Conservation (phyloP, 2,797 vertebrate genomes). For the Momotus momota region DNA sequence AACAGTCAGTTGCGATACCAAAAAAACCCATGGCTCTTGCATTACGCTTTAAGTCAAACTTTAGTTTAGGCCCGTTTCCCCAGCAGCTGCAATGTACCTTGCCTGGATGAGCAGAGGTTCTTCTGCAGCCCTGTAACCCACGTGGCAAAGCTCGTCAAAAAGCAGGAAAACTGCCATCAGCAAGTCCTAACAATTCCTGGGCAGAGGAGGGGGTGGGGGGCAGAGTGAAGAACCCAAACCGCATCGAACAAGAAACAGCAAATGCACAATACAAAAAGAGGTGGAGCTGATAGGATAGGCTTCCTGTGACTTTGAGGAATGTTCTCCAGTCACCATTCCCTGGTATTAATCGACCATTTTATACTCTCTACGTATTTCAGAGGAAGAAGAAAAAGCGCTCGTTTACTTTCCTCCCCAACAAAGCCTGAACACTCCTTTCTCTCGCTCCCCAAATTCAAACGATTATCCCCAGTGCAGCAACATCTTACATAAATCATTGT, state of each 20-base stretch:
- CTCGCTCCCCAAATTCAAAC: neutral
- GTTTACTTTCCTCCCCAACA: accelerated
- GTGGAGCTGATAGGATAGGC: neutral
- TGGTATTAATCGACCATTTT: neutral
- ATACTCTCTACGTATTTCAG: neutral
- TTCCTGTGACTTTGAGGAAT: neutral
- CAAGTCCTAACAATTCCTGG: neutral
- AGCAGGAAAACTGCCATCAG: neutral
- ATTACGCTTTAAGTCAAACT: neutral
- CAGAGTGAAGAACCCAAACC: too few relatives aligned
- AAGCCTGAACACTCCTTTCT: neutral
- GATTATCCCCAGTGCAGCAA: neutral
- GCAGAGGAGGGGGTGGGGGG: neutral
- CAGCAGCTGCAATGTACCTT: accelerated
- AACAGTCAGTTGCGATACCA: neutral
- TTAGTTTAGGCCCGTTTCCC: neutral
- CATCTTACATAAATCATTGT: neutral
- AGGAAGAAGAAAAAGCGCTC: neutral
- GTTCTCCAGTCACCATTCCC: neutral
- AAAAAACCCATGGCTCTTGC: neutral
- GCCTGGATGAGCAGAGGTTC: neutral
- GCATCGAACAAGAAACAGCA: too few relatives aligned
- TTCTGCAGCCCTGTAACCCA: neutral
- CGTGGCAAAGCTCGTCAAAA: neutral
- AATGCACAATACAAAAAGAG: too few relatives aligned